Base-by-base conservation (phyloP, 92 coral and sea anemone genomes). In the Heteractis magnifica region DNA sequence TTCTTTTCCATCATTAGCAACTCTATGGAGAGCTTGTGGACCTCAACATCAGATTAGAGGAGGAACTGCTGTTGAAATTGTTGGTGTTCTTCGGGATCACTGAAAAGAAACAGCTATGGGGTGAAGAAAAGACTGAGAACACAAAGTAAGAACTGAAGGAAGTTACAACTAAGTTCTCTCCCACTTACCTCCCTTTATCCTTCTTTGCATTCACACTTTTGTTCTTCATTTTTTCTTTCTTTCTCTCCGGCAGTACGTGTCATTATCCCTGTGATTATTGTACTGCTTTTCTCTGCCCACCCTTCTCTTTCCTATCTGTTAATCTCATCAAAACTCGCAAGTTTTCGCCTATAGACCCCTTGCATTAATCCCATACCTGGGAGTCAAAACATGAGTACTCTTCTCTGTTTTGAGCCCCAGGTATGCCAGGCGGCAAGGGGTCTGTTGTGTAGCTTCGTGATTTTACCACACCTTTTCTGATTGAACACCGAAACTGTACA, bases 1-100 rank as follows among this genome's bases (percentile, higher is more conserved):
- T 49, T 76, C 16, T 72, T 18, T 81, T 16, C 19, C 21, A 70
- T 56, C 62, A 26, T 49, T 72, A 90, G 92, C 84, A 80, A 75
- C 21, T 90, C 44, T 86, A 82, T 86, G 92, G 90, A 16, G 88
- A 85, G 81, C 48, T 91, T 3, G 89, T 89, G 48, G 90, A 91
- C 81, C 79, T 92, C 2, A 83, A 44, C n/a, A 88, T 93, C n/a
- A 77, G 56, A 19, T 15, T 93, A 2, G 93, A 89, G 58, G 97
- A 93, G 74, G 76, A 75, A n/a, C 56, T 93, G 10, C 56, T 93
- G 23, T 82, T 91, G 16, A 93, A 83, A 23, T 77, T 93, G 53
- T 73, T 93, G 71, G 91, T 85, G 83, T 93, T 93, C 80, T 81
- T 89, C 26, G 92, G 91, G n/a, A 77, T 93, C 50, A 87, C 84